A percentile compares a stretch with the other conserved stretches of the same genome.
Evolutionary conservation across 2,113 vertebrate genomes (phyloP).

Genomic region (Apodemus speciosus): DNA sequence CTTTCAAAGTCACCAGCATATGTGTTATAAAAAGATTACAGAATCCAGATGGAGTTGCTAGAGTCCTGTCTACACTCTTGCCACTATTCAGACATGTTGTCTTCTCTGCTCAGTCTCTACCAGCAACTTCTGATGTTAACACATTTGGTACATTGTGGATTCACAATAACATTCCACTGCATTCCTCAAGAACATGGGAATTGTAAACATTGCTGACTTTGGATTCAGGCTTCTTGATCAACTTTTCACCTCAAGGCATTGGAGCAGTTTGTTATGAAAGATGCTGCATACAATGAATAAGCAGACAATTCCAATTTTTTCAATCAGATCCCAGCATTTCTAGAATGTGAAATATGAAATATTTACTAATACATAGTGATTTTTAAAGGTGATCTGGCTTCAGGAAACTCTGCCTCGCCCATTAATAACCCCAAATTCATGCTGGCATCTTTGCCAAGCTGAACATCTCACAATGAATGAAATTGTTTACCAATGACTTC

Average conservation of each 20-base stretch:
- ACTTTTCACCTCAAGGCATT: background rate
- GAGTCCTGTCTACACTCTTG: background rate
- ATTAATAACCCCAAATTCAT: background rate
- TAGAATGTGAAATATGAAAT: background rate
- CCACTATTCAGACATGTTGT: no score
- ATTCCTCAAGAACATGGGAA: background rate
- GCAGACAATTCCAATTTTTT: background rate
- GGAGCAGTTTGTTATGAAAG: background rate
- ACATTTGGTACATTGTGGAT: background rate
- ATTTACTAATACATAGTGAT: background rate
- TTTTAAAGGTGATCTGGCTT: constrained; percentile 12
- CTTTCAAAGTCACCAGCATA: background rate
- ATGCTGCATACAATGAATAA: background rate
- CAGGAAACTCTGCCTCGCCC: background rate
- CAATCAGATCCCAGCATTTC: background rate
- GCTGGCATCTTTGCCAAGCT: background rate
- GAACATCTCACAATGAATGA: background rate
- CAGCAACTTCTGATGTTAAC: background rate
- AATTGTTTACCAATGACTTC: background rate
- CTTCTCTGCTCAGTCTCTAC: no score
- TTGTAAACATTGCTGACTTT: background rate
- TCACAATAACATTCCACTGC: background rate
- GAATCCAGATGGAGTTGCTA: background rate
- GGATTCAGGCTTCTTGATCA: background rate
- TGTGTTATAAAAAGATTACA: background rate